Percentiles rank a stretch among this genome's conserved stretches.
These are phyloP conservation scores for Tachina grossa DNA, from an alignment of 2,888 invertebrate genomes.

Conservation along the genomic window DNA sequence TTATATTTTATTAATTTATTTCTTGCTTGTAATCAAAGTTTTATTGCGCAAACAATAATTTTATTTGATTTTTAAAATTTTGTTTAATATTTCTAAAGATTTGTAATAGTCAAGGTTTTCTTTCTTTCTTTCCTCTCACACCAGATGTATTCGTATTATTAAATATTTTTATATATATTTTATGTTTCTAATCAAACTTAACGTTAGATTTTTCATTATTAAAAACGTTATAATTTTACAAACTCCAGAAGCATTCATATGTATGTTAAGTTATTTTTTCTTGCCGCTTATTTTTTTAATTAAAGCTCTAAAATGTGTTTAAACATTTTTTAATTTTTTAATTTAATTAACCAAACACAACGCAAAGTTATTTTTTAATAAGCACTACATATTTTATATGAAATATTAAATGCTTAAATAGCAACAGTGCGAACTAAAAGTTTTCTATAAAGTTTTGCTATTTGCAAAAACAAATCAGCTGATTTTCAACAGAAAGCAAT, in stretches of 20 bases:
- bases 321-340: slow-evolving; percentile 14
- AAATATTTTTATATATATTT: slow-evolving; percentile 15
- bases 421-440: neutral
- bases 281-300: slow-evolving; percentile 45
- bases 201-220: neutral
- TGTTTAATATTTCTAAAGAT: slow-evolving; percentile 1
- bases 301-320: slow-evolving; percentile 47
- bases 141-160: slow-evolving; percentile 10
- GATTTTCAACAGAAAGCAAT: no score
- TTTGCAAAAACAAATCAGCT: no score
- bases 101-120: slow-evolving; percentile 46
- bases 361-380: slow-evolving; percentile 14
- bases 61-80: slow-evolving; percentile 18
- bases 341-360: slow-evolving; percentile 28
- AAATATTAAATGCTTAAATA: slow-evolving; percentile 17
- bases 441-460: neutral
- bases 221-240: neutral
- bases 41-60: slow-evolving; percentile 40
- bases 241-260: neutral
- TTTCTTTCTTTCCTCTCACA: slow-evolving; percentile 40
- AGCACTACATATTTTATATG: neutral
- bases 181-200: neutral
- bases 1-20: slow-evolving; percentile 12
- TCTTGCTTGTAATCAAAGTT: slow-evolving; percentile 26
- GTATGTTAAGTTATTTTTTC: neutral